Base-by-base conservation (phyloP, 2,888 invertebrate genomes). In the Mayetiola destructor region DNA sequence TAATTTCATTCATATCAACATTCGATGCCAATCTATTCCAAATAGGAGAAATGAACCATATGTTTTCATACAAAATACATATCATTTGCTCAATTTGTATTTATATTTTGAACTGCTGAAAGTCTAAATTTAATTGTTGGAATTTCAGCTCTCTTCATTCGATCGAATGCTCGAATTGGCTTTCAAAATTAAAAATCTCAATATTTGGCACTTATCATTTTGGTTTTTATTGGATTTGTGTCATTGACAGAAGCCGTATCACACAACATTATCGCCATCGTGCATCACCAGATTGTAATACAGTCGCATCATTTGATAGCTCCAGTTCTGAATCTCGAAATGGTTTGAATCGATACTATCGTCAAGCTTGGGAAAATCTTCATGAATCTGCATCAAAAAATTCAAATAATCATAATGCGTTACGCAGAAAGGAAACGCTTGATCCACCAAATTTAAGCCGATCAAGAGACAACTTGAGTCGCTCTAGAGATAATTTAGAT, bases 301-400 rank as follows among this genome's bases (percentile, higher is more conserved):
- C 91, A 32, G 89, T 90, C 59, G 90, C 88, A 56, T 90, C 91
- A 18, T 85, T 89, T 68, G 90, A 88, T 69, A 89, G 89, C 56
- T 88, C 89, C 56, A 86, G 88, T 56, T 88, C 88, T 0, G 90
- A 89, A 66, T 88, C 88, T 9, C 80, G 88, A 56, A 81, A 83
- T 65, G 87, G 88, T 32, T 76, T 93, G 60, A 91, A 89, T 69
- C 80, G 72, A 62, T 91, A 88, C 73, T 92, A 92, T 73, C 80
- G 89, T 29, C 87, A 90, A 70, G 92, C 92, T 2, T 93, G 93
- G 93, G 91, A 92, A 69, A 90, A 91, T 69, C 77, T 93, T 3
- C 88, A 89, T 69, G 88, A 89, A 69, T 83, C 86, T 4, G 81
- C 87, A 3, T 78, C 78, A 21, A 81, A 81, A 66, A 70, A 70